Evolutionary conservation across 2,888 invertebrate genomes (phyloP).

Genomic region (Furcula furcula): DNA sequence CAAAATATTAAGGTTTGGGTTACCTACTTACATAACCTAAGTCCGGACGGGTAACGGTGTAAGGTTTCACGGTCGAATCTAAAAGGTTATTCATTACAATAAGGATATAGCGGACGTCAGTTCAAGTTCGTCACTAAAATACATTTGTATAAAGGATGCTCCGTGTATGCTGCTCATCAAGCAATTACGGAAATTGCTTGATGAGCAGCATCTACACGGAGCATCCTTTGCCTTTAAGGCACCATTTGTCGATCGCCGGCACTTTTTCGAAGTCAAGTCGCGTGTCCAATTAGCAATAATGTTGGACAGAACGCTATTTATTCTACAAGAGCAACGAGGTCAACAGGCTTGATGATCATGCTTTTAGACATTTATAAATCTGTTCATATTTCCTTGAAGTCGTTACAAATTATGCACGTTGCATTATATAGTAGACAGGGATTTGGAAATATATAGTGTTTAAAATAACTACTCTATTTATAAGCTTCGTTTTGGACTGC

Average conservation of each 20-base stretch:
- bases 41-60: background rate
- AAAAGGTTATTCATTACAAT: conserved; percentile 23
- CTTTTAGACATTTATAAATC: conserved; percentile 19
- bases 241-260: conserved; percentile 4
- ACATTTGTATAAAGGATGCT: background rate
- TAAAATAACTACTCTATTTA: too few species aligned
- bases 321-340: conserved; percentile 14
- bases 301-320: conserved; percentile 13
- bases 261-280: conserved; percentile 4
- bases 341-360: conserved; percentile 14
- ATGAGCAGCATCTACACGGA: too few species aligned
- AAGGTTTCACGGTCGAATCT: conserved; percentile 12
- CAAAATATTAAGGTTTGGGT: background rate
- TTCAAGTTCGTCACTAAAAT: conserved; percentile 3
- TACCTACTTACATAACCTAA: background rate
- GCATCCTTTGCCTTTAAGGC: conserved; percentile 14
- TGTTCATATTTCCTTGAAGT: conserved; percentile 19
- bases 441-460: too few species aligned
- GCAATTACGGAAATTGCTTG: conserved; percentile 13
- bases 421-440: too few species aligned
- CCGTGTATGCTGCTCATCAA: background rate
- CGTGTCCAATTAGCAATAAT: conserved; percentile 19
- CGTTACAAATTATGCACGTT: conserved; percentile 9
- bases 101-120: conserved; percentile 1
- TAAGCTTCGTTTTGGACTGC: too few species aligned